A percentile compares a stretch with the other conserved stretches of the same genome.
phyloP scores from a whole-genome alignment of 2,797 vertebrate species.

The Anguilla marmorata region DNA sequence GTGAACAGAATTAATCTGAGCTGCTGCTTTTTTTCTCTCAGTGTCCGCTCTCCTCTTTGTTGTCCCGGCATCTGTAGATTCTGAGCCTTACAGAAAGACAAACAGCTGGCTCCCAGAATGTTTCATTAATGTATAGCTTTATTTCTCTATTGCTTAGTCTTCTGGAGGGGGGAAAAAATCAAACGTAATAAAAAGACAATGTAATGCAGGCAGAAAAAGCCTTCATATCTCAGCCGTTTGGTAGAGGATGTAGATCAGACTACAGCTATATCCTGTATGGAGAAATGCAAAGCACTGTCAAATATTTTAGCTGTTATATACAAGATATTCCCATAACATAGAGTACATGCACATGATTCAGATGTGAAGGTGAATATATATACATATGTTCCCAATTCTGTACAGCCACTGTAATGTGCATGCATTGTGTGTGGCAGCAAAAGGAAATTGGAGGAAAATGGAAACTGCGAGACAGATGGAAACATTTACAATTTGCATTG shows the following conservation, averaged over 20 bases:
- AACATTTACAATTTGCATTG: neutral
- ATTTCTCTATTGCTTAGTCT: neutral
- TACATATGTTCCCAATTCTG: neutral
- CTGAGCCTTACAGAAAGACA: neutral
- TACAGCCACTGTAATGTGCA: neutral
- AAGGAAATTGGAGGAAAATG: neutral
- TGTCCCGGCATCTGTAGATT: slow-evolving; percentile 1
- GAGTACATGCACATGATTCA: neutral
- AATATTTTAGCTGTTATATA: neutral
- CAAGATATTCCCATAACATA: neutral
- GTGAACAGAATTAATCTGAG: neutral
- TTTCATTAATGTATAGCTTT: neutral
- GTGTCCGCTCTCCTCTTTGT: neutral
- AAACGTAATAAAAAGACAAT: neutral
- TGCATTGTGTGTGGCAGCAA: neutral
- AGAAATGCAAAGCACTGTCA: neutral
- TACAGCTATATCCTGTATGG: neutral
- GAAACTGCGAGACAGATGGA: neutral
- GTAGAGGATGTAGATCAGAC: neutral
- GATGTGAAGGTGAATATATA: neutral
- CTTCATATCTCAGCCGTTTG: neutral
- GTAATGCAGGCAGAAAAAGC: neutral
- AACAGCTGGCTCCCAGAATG: slow-evolving; percentile 1
- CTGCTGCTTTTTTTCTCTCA: neutral
- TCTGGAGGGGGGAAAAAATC: neutral